Evolutionary conservation across 2,113 vertebrate species (phyloP).

Genomic region (Petrocephalus zakoni): DNA sequence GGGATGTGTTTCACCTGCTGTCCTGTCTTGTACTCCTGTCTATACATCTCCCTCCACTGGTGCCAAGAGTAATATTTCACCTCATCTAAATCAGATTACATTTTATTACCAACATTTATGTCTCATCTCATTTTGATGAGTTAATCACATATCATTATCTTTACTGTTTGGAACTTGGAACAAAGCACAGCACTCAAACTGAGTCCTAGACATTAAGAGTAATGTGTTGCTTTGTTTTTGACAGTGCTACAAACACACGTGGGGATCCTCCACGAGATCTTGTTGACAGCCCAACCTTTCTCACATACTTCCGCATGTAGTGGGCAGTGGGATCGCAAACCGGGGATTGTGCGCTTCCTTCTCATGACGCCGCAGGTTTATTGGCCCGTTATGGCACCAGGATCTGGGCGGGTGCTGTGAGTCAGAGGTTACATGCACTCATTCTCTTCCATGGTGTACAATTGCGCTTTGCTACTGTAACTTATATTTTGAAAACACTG

Average conservation of each 20-base stretch:
- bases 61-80: neutral
- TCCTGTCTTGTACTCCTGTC: neutral
- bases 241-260: neutral
- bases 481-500: neutral
- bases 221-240: neutral
- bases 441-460: neutral
- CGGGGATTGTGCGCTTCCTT: neutral
- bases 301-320: neutral
- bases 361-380: neutral
- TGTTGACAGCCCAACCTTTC: neutral
- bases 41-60: neutral
- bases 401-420: neutral
- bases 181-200: neutral
- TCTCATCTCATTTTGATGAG: neutral
- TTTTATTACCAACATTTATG: neutral
- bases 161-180: neutral
- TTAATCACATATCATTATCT: slow-evolving; percentile 1
- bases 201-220: neutral
- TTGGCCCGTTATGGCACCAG: neutral
- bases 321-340: neutral
- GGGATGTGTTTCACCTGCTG: neutral
- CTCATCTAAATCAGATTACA: slow-evolving; percentile 5
- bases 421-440: neutral
- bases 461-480: neutral
- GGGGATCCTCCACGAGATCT: neutral